Evolutionary conservation across 35 echinoderm and acorn worm species (phyloP).

Genomic region (Chiridota heheva): DNA sequence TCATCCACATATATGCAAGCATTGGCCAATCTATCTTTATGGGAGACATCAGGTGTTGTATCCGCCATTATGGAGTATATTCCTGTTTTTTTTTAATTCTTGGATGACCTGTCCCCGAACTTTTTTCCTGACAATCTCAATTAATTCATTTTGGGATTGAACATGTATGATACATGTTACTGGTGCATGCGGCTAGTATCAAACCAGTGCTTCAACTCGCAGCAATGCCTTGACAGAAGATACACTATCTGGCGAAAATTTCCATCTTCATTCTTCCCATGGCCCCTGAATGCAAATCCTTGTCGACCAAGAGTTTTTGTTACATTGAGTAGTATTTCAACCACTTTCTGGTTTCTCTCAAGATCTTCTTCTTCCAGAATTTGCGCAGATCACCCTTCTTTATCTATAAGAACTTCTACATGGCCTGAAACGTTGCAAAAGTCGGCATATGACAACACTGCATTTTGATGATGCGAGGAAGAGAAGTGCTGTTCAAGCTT

Average conservation of each 20-base stretch:
- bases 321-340: background rate
- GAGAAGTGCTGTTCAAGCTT: background rate
- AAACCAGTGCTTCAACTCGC: background rate
- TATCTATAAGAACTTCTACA: background rate
- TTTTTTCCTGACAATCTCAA: background rate
- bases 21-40: background rate
- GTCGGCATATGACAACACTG: background rate
- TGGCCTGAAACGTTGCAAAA: background rate
- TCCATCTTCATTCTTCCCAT: background rate
- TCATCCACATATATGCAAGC: background rate
- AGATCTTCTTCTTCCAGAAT: background rate
- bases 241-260: constrained; percentile 8
- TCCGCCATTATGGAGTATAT: constrained; percentile 14
- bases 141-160: constrained; percentile 12
- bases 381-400: background rate
- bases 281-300: background rate
- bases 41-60: constrained; percentile 20
- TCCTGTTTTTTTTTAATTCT: background rate
- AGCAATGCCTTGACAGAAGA: background rate
- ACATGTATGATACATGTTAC: background rate
- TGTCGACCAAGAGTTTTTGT: constrained; percentile 12
- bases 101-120: background rate
- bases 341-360: background rate
- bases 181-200: background rate
- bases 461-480: background rate